Evolutionary conservation across 2,113 vertebrate species (phyloP), one percentile per base, ranked within the genome.

Genomic region (Alligator sinensis): DNA sequence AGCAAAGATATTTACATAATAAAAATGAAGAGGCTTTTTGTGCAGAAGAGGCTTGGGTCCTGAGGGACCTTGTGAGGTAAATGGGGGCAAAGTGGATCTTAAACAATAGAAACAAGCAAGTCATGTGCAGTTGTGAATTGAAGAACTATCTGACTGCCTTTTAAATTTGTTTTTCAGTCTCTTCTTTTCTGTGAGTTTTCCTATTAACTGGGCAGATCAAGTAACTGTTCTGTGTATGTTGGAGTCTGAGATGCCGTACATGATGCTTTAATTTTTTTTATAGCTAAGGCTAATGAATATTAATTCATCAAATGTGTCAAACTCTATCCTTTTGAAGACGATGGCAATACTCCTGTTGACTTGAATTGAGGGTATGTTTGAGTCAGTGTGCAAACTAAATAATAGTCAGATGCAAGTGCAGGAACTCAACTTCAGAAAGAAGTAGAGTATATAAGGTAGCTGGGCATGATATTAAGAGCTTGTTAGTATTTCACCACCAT

Each of bases 161-260:
- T 70, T 19, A 30, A 70, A 47, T 9, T 8, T 47, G 17, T 21
- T 18, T 62, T n/a, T 68, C 11, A 57, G 11, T 27, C 5, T 22
- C 2, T 11, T 2, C 0, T 60, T 12, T 38, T 3, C 16, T 55
- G 1, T 6, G 84, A 30, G 47, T 3, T 60, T 12, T 38, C 4
- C 21, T 55, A 1, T 6, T 85, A 30, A 55, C 3, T 3, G 16
- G 64, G 47, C 25, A 77, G 5, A 38, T 82, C 75, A 47, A 80
- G 13, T 63, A 63, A 9, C 6, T 0, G 87, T 34, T 58, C 19
- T 77, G 13, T 24, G 25, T 54, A 2, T 25, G 11, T 58, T 75
- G 19, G 25, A 82, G 60, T 63, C 80, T 57, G 78, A 61, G 63
- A 61, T 77, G 47, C 38, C 30, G 30, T 22, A 3, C 22, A 11